These are phyloP conservation scores for Phaethon lepturus DNA, from an alignment of 2,113 vertebrate genomes.

Conservation along the genomic window DNA sequence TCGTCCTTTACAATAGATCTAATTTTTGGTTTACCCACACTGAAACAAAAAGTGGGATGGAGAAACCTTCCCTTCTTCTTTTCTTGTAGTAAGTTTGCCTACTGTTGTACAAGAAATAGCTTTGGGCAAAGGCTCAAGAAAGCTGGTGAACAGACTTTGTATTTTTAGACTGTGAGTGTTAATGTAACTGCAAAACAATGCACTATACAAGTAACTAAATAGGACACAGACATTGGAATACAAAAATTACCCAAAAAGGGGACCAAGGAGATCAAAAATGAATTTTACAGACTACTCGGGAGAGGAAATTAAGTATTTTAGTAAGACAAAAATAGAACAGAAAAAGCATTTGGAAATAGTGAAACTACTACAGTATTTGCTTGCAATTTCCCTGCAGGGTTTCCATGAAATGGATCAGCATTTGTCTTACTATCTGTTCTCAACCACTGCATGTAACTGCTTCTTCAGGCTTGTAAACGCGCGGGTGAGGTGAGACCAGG, in stretches of 20 bases:
- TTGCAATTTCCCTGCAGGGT: not conserved
- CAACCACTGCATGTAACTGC: not conserved
- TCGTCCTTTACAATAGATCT: not conserved
- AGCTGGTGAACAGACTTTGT: constrained; percentile 42
- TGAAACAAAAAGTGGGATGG: not conserved
- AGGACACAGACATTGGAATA: constrained; percentile 47
- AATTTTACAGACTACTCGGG: constrained; percentile 36
- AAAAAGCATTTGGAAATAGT: constrained; percentile 24
- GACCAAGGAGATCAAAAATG: constrained; percentile 37
- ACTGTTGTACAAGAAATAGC: not conserved
- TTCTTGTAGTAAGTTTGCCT: not conserved
- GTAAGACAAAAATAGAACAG: constrained; percentile 27
- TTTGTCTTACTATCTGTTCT: not conserved
- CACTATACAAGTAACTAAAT: constrained; percentile 46
- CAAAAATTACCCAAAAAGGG: constrained; percentile 50
- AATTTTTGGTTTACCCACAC: not conserved
- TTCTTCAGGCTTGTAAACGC: not conserved
- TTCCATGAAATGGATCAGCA: not conserved
- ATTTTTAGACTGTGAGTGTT: constrained; percentile 48
- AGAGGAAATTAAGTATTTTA: constrained; percentile 59
- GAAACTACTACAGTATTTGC: constrained; percentile 14
- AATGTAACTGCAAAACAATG: constrained; percentile 60
- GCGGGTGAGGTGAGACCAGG: not conserved
- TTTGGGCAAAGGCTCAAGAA: constrained; percentile 21
- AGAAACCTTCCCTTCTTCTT: not conserved